Percentiles rank a stretch among this genome's conserved stretches.
phyloP scores from a whole-genome alignment of 2,888 invertebrate species.

The Cetonia aurata region DNA sequence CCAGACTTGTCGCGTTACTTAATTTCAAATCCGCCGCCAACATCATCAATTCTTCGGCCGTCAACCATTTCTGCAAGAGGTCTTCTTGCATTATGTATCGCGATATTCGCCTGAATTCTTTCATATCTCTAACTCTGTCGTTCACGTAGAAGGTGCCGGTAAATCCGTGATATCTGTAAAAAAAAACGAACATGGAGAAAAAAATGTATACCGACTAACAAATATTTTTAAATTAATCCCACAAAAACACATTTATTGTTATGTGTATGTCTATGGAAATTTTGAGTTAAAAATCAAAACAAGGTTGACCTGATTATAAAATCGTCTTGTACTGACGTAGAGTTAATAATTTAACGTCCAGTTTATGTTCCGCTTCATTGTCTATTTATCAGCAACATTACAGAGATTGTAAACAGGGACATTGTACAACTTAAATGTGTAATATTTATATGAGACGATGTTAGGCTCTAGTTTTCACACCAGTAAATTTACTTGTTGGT shows the following conservation, averaged over 20 bases:
- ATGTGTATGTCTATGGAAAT: background rate
- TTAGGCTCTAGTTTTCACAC: too few relatives aligned
- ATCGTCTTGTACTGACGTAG: too few relatives aligned
- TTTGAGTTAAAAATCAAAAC: too few relatives aligned
- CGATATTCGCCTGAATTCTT: constrained; percentile 87
- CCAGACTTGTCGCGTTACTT: constrained; percentile 72
- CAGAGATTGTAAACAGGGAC: too few relatives aligned
- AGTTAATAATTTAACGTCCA: too few relatives aligned
- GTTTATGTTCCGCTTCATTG: too few relatives aligned
- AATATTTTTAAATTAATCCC: background rate
- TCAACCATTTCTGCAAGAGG: constrained; percentile 86
- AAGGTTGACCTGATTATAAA: too few relatives aligned
- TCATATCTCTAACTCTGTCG: constrained; percentile 80
- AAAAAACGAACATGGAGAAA: background rate
- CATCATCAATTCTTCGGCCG: constrained; percentile 89
- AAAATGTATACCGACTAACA: background rate
- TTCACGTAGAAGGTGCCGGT: constrained; percentile 85
- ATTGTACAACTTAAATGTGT: too few relatives aligned
- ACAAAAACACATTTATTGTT: background rate
- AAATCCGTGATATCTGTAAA: constrained; percentile 70
- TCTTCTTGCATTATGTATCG: constrained; percentile 98
- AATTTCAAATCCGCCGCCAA: constrained; percentile 93
- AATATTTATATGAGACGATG: too few relatives aligned
- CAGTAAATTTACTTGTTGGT: too few relatives aligned
- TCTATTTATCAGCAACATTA: too few relatives aligned